phyloP scores from a whole-genome alignment of 2,113 vertebrate genomes.

The Crypturellus undulatus region DNA sequence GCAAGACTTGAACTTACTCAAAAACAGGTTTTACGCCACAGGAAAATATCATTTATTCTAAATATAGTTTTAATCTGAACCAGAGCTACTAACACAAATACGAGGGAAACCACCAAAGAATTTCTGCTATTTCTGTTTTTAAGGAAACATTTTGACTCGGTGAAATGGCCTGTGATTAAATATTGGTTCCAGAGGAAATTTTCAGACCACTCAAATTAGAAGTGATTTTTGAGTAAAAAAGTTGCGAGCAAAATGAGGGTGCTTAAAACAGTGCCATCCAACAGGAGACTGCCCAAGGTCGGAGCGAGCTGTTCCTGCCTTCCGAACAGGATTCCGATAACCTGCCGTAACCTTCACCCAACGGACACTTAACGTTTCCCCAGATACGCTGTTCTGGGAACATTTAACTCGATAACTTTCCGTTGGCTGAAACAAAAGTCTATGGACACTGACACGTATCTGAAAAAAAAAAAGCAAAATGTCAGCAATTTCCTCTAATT shows the following conservation, averaged over 20 bases:
- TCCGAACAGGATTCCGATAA: neutral
- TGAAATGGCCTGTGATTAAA: neutral
- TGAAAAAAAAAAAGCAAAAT: constrained; percentile 35
- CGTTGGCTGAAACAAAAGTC: constrained; percentile 32
- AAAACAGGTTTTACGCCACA: neutral
- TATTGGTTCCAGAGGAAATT: neutral
- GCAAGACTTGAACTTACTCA: neutral
- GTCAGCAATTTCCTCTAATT: constrained; percentile 61
- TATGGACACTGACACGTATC: constrained; percentile 40
- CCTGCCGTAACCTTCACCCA: neutral
- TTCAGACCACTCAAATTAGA: neutral
- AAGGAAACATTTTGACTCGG: neutral
- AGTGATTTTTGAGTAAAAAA: rapidly evolving
- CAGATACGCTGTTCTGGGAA: neutral
- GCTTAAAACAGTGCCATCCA: neutral
- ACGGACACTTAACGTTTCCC: rapidly evolving
- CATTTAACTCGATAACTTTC: constrained; percentile 57
- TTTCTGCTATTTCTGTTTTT: neutral
- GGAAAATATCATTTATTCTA: neutral
- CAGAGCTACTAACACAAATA: neutral
- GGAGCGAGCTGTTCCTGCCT: neutral
- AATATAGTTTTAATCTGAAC: neutral
- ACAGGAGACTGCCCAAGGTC: neutral
- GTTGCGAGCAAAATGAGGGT: neutral
- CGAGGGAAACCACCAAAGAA: neutral